phyloP scores from a whole-genome alignment of 2,113 vertebrate genomes.

The Bucco capensis region DNA sequence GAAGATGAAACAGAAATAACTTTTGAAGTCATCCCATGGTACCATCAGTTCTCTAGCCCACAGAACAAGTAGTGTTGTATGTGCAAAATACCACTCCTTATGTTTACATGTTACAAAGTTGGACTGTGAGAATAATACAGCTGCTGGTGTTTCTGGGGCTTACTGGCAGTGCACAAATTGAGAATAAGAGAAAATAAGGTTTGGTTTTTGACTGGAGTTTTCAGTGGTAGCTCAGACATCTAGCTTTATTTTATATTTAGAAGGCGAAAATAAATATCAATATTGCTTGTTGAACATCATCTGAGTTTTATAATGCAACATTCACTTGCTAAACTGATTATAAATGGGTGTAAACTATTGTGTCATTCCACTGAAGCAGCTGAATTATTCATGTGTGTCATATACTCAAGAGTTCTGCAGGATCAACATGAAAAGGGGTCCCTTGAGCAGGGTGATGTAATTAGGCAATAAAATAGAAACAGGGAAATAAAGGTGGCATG shows the following conservation, averaged over 20 bases:
- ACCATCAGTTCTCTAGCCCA: neutral
- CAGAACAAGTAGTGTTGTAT: neutral
- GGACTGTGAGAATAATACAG: neutral
- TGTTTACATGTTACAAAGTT: neutral
- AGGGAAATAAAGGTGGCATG: neutral
- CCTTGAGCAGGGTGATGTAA: neutral
- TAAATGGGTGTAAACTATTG: neutral
- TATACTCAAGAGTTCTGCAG: neutral
- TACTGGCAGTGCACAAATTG: neutral
- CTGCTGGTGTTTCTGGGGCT: neutral
- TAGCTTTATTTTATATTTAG: neutral
- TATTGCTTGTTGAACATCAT: neutral
- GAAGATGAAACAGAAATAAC: neutral
- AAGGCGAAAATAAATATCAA: neutral
- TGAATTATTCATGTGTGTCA: slow-evolving; percentile 17
- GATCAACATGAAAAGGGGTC: neutral
- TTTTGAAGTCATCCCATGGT: neutral
- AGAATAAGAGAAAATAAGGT: neutral
- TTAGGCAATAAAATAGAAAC: neutral
- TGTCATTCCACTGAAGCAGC: neutral
- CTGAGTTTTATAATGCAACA: neutral
- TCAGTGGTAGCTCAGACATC: neutral
- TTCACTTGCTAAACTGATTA: neutral
- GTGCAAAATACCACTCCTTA: neutral
- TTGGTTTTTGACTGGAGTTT: neutral